Evolutionary conservation across 2,797 vertebrate species (phyloP).

Genomic region (Onychomys leucogaster): DNA sequence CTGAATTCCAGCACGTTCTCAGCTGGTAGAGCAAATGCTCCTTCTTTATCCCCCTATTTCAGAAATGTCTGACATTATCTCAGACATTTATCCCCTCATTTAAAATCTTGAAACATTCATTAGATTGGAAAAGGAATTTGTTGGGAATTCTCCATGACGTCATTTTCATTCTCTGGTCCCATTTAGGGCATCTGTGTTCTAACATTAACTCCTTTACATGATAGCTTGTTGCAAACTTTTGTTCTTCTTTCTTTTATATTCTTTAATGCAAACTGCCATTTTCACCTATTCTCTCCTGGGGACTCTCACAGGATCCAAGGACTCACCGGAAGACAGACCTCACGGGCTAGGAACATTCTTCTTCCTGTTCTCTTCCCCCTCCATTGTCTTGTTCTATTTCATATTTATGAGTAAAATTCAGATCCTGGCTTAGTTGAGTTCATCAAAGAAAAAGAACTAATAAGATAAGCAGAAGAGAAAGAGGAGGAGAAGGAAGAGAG

Average conservation of each 20-base stretch:
- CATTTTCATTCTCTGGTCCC: slow-evolving; percentile 17
- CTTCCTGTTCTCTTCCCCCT: background rate
- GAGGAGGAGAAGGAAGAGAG: background rate
- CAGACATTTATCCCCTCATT: slow-evolving; percentile 13
- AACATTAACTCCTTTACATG: background rate
- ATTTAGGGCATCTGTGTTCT: slow-evolving; percentile 17
- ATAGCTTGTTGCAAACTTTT: background rate
- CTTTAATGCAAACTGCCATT: background rate
- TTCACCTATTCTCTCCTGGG: background rate
- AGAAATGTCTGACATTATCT: slow-evolving; percentile 44
- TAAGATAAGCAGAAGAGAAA: too few relatives aligned
- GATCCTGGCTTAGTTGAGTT: background rate
- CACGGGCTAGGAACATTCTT: background rate
- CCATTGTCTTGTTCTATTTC: slow-evolving; percentile 29
- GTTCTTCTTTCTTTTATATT: background rate
- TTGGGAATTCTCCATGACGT: background rate
- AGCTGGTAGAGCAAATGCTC: background rate
- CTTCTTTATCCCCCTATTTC: background rate
- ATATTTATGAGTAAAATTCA: slow-evolving; percentile 59
- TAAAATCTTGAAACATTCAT: slow-evolving; percentile 10
- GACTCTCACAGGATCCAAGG: background rate
- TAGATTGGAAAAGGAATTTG: background rate
- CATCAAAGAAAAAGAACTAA: background rate
- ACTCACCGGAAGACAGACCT: background rate
- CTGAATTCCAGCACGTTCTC: slow-evolving; percentile 47